A percentile compares a stretch with the other conserved stretches of the same genome.
Conservation (phyloP, 2,797 vertebrate species). For the Onychomys arenicola region DNA sequence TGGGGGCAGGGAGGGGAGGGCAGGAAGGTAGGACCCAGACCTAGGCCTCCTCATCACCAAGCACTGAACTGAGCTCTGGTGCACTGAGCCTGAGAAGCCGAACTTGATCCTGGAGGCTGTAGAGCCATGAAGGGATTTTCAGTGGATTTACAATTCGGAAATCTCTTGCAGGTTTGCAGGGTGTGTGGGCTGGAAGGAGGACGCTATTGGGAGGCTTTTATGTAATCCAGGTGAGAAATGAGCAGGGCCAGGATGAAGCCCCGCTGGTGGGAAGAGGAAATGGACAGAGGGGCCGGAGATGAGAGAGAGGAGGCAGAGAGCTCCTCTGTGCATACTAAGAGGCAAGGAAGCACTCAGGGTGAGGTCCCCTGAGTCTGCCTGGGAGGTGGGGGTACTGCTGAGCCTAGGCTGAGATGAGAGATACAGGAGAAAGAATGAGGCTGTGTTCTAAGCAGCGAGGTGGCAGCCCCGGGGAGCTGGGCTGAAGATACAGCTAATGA, state of each 20-base stretch:
- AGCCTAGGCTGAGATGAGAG: not conserved
- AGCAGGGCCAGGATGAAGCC: not conserved
- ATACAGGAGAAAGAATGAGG: not conserved
- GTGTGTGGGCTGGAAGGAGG: not conserved
- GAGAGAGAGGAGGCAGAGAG: not conserved
- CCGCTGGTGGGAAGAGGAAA: not conserved
- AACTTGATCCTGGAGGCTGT: conserved; percentile 30
- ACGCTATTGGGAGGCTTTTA: not conserved
- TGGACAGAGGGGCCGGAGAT: not conserved
- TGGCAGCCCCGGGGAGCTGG: not conserved
- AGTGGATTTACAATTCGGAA: conserved; percentile 34
- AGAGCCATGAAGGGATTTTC: conserved; percentile 31
- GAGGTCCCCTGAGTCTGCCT: not conserved
- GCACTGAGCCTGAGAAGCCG: conserved; percentile 6
- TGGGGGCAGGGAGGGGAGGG: fast-evolving
- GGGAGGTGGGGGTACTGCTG: not conserved
- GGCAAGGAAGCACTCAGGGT: not conserved
- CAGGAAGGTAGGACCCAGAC: not conserved
- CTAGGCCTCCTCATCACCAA: not conserved
- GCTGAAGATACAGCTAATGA: not conserved
- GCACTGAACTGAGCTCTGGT: not conserved
- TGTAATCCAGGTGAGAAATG: conserved; percentile 37
- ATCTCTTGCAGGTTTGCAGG: not conserved
- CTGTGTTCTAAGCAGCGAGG: not conserved
- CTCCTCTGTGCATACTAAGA: conserved; percentile 12